These are phyloP conservation scores for Streptopelia turtur DNA, from an alignment of 2,797 vertebrate genomes.

Conservation along the genomic window DNA sequence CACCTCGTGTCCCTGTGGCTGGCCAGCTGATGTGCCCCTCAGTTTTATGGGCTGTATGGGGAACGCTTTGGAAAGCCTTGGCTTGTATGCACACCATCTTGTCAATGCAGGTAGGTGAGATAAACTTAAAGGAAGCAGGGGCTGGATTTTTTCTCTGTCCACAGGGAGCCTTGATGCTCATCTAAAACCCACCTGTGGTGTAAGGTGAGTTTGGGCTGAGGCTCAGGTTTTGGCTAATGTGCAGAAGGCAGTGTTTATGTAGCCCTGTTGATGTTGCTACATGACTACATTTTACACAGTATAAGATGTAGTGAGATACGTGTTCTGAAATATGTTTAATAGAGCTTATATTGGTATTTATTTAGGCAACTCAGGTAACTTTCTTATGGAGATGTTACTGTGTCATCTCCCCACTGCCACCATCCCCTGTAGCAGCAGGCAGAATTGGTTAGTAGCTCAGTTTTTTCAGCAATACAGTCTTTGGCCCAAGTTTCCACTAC, in stretches of 20 bases:
- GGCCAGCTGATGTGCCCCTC: not conserved
- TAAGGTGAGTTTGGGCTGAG: not conserved
- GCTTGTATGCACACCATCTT: not conserved
- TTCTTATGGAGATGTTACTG: accelerated
- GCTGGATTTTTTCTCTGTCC: not conserved
- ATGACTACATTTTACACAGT: not conserved
- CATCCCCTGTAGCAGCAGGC: not conserved
- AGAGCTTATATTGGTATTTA: not conserved
- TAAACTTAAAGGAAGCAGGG: no score
- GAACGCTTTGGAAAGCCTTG: not conserved
- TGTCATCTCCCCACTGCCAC: not conserved
- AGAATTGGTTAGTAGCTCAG: not conserved
- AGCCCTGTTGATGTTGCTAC: not conserved
- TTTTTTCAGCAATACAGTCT: not conserved
- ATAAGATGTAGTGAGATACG: not conserved
- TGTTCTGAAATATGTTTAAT: not conserved
- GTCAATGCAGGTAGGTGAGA: not conserved
- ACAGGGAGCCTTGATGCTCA: not conserved
- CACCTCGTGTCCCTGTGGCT: not conserved
- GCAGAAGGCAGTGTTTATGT: not conserved
- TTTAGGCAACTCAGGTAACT: not conserved
- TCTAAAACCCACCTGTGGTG: not conserved
- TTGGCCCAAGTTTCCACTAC: not conserved
- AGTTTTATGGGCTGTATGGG: accelerated
- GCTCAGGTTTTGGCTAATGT: not conserved